Conservation (phyloP, 2,113 vertebrate species). For the Siniperca knerii region DNA sequence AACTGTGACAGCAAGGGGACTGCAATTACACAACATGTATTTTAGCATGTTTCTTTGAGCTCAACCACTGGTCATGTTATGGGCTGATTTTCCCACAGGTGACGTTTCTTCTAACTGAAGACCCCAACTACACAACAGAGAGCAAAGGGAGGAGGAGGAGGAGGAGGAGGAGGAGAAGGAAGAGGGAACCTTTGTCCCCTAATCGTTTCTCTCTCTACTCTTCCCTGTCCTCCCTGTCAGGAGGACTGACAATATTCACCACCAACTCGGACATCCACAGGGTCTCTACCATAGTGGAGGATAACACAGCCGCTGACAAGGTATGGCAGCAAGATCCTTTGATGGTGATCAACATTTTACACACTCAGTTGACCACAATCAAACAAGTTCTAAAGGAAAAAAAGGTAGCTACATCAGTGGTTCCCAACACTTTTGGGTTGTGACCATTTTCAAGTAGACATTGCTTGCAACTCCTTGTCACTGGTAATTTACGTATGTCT, state of each 20-base stretch:
- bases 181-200: slow-evolving; percentile 80
- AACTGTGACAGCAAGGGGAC: neutral
- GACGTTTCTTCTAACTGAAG: slow-evolving; percentile 90
- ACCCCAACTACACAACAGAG: slow-evolving; percentile 70
- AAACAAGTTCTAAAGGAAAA: neutral
- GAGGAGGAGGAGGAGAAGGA: slow-evolving; percentile 58
- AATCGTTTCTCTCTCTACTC: slow-evolving; percentile 88
- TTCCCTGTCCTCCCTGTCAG: slow-evolving; percentile 85
- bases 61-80: neutral
- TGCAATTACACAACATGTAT: neutral
- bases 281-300: slow-evolving; percentile 86
- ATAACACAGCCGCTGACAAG: slow-evolving; percentile 83
- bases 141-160: slow-evolving; percentile 39
- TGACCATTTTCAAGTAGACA: neutral
- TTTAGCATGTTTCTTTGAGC: neutral
- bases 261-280: slow-evolving; percentile 85
- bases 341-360: neutral
- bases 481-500: neutral
- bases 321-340: slow-evolving; percentile 47
- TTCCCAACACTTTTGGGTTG: neutral
- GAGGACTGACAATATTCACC: slow-evolving; percentile 90
- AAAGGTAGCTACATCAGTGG: neutral
- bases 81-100: slow-evolving; percentile 76
- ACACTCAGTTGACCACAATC: neutral
- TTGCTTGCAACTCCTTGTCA: neutral